A percentile compares a stretch with the other conserved stretches of the same genome.
These are phyloP conservation scores for Cotesia congregata DNA, from an alignment of 2,888 invertebrate species.

Conservation along the genomic window DNA sequence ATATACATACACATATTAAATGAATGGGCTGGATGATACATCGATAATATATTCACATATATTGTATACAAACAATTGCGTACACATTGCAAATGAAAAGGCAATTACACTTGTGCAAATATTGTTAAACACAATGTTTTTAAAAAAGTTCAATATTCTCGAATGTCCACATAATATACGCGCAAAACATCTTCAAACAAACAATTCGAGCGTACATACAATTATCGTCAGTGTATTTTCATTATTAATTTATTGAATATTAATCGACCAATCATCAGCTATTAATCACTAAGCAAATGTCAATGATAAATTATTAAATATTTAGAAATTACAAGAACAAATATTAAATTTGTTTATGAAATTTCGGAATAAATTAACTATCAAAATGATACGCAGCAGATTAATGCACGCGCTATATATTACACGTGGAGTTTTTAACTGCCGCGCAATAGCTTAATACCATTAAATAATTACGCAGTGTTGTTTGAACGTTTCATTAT, in stretches of 20 bases:
- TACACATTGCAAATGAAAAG: neutral
- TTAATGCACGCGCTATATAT: neutral
- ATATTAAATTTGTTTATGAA: neutral
- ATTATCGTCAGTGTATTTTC: too few species aligned
- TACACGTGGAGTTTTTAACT: neutral
- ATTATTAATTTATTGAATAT: too few species aligned
- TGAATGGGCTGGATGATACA: neutral
- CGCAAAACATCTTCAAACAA: neutral
- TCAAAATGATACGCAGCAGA: neutral
- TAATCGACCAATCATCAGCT: too few species aligned
- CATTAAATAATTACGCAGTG: conserved; percentile 1
- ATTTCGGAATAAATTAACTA: neutral
- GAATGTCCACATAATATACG: neutral
- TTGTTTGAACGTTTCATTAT: neutral
- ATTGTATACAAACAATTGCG: neutral
- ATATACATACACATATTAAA: neutral
- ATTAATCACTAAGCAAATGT: neutral
- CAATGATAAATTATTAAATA: neutral
- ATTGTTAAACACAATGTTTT: neutral
- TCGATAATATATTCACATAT: neutral
- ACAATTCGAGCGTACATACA: neutral
- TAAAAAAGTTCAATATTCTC: neutral
- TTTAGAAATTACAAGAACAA: neutral
- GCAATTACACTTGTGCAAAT: neutral
- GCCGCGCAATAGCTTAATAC: neutral